These are phyloP conservation scores for Apteryx mantelli DNA, from an alignment of 2,113 vertebrate genomes.

Conservation along the genomic window DNA sequence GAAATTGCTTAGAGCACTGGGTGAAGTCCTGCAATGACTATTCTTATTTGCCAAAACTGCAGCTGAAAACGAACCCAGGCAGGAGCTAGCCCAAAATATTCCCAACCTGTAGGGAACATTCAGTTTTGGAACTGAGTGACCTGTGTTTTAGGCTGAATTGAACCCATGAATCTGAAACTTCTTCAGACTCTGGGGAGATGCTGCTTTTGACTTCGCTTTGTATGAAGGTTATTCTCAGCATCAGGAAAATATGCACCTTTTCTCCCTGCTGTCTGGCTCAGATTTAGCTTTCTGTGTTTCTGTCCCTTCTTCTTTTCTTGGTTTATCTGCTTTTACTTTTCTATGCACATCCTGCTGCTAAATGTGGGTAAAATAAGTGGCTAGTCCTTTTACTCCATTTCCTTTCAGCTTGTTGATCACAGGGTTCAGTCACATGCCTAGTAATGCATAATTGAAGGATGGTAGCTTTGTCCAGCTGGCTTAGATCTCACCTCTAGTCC, in stretches of 20 bases:
- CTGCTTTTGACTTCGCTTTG: neutral
- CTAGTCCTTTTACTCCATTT: neutral
- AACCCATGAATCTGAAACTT: neutral
- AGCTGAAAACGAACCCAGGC: neutral
- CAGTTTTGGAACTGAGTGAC: neutral
- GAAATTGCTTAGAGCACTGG: neutral
- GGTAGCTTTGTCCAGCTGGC: neutral
- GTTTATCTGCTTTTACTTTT: neutral
- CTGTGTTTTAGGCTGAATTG: neutral
- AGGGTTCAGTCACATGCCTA: neutral
- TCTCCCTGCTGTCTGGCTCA: neutral
- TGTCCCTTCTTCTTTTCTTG: neutral
- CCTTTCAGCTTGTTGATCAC: neutral
- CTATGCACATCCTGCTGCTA: neutral
- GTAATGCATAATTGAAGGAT: neutral
- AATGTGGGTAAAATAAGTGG: neutral
- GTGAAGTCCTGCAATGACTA: neutral
- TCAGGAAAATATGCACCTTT: neutral
- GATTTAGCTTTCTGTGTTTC: neutral
- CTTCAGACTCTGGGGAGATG: neutral
- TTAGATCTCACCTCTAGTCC: constrained; percentile 11
- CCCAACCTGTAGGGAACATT: neutral
- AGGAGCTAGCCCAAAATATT: neutral
- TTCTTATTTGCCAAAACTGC: neutral
- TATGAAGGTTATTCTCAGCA: neutral